Conservation (phyloP, 2,797 vertebrate genomes). For the Phoeniculus purpureus region DNA sequence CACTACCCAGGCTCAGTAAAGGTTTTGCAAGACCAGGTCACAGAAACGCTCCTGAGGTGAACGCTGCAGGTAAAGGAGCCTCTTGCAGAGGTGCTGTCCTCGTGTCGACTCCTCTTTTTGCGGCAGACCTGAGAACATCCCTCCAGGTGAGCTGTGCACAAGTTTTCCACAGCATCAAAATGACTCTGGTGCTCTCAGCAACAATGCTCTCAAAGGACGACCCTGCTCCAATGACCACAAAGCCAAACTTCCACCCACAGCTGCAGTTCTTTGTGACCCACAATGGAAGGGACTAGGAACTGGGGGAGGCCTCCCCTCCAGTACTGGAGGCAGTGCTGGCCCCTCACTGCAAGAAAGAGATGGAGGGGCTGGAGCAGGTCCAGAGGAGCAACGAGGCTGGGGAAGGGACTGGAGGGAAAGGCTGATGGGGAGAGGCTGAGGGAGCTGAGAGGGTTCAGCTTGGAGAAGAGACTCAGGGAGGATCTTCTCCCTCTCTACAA, state of each 20-base stretch:
- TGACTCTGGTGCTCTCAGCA: fast-evolving
- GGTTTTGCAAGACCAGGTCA: neutral
- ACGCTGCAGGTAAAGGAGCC: neutral
- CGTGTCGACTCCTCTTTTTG: neutral
- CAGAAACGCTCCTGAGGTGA: neutral
- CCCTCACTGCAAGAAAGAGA: no score
- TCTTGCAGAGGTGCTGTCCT: neutral
- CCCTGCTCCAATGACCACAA: fast-evolving
- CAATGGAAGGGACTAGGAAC: no score
- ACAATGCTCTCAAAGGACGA: neutral
- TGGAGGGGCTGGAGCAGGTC: no score
- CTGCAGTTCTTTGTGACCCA: no score
- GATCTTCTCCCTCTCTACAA: no score
- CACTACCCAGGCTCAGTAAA: neutral
- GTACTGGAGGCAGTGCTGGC: no score
- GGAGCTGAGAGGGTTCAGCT: no score
- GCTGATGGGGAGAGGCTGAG: no score
- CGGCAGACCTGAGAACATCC: neutral
- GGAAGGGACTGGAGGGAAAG: no score
- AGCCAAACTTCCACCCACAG: neutral
- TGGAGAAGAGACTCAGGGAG: no score
- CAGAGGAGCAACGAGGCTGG: no score
- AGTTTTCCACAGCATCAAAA: fast-evolving
- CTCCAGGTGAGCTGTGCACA: fast-evolving
- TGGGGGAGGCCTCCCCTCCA: no score